Evolutionary conservation across 1,140 invertebrate genomes (phyloP).

Genomic region (Drosophila truncata): DNA sequence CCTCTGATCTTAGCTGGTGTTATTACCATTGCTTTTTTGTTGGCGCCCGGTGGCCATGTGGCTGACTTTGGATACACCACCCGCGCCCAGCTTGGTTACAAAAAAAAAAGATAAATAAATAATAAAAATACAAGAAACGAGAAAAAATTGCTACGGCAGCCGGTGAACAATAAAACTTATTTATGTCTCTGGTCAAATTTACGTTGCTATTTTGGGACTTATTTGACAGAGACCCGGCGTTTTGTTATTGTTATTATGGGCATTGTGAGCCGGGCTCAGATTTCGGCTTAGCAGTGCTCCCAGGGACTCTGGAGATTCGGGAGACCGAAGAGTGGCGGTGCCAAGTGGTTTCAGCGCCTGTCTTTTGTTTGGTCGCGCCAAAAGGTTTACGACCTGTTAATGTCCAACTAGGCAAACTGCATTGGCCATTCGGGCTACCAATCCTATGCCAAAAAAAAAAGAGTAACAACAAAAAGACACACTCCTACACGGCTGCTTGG

Average conservation of each 20-base stretch:
- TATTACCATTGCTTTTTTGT: background rate
- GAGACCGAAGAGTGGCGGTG: slow-evolving; percentile 30
- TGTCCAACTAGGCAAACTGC: slow-evolving; percentile 80
- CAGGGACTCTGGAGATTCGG: slow-evolving; percentile 4
- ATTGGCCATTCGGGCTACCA: slow-evolving; percentile 52
- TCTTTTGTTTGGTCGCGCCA: slow-evolving; percentile 79
- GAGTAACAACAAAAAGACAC: slow-evolving; percentile 9
- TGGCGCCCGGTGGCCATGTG: slow-evolving; percentile 64
- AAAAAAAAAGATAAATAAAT: slow-evolving; percentile 8
- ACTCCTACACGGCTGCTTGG: slow-evolving; percentile 52
- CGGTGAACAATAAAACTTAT: slow-evolving; percentile 82
- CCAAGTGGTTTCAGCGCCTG: slow-evolving; percentile 76
- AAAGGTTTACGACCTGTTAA: slow-evolving; percentile 84
- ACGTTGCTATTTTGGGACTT: slow-evolving; percentile 78
- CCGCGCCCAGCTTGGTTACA: slow-evolving; percentile 45
- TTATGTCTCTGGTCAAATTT: slow-evolving; percentile 83
- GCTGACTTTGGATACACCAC: slow-evolving; percentile 38
- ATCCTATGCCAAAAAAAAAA: background rate
- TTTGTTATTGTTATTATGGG: slow-evolving; percentile 65
- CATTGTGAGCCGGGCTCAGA: slow-evolving; percentile 60
- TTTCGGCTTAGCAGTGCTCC: slow-evolving; percentile 42
- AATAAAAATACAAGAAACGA: slow-evolving; percentile 9
- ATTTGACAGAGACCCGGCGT: slow-evolving; percentile 79
- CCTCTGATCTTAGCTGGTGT: slow-evolving; percentile 13
- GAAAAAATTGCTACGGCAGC: slow-evolving; percentile 21